phyloP scores from a whole-genome alignment of 2,888 invertebrate genomes.

The Neria commutata region DNA sequence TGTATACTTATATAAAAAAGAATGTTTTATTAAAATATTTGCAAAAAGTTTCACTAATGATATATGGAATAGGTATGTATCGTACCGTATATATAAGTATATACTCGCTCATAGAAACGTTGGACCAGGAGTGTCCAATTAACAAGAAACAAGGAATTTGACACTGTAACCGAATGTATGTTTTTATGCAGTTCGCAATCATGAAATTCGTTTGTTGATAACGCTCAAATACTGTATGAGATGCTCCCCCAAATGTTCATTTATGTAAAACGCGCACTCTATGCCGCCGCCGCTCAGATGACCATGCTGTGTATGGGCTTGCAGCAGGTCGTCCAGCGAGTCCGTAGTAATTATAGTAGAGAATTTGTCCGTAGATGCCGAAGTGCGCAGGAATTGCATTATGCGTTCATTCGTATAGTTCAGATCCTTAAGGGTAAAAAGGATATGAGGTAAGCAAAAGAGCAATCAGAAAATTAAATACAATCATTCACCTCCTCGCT shows the following conservation, averaged over 20 bases:
- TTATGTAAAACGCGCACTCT: conserved; percentile 55
- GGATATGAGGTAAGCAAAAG: background rate
- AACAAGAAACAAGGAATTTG: no score
- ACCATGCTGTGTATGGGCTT: conserved; percentile 31
- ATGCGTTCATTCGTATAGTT: conserved; percentile 56
- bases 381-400: conserved; percentile 52
- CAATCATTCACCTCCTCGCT: conserved; percentile 49
- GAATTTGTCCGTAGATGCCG: conserved; percentile 28
- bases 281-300: conserved; percentile 15
- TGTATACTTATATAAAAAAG: no score
- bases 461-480: background rate
- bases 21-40: no score
- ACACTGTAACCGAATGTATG: no score
- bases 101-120: no score
- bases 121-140: no score
- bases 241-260: conserved; percentile 53
- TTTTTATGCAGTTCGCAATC: no score
- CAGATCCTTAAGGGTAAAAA: conserved; percentile 35
- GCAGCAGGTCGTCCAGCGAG: conserved; percentile 48
- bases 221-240: conserved; percentile 55
- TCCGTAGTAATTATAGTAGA: conserved; percentile 37
- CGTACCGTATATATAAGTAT: no score
- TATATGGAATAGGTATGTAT: no score
- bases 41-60: no score
- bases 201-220: conserved; percentile 40